Evolutionary conservation across 1,140 invertebrate genomes (phyloP).

Genomic region (Musca domestica): DNA sequence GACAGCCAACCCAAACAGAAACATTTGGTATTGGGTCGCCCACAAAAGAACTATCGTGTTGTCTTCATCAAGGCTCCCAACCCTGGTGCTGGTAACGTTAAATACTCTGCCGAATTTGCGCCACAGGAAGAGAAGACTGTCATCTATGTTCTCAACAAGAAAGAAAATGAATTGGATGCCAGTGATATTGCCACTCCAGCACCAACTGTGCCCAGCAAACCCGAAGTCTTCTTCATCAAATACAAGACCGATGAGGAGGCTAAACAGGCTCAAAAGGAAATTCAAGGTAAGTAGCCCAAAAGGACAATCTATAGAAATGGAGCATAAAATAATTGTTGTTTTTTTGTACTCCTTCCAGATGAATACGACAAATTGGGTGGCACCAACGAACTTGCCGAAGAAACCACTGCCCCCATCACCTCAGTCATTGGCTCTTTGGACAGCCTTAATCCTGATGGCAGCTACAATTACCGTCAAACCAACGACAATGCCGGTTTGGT

Average conservation of each 20-base stretch:
- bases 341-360: conserved; percentile 13
- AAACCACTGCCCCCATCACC: conserved; percentile 27
- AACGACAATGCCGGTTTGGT: conserved; percentile 16
- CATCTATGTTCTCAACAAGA: conserved; percentile 78
- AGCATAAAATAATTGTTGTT: background rate
- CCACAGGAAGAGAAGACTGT: conserved; percentile 73
- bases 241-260: conserved; percentile 64
- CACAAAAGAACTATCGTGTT: conserved; percentile 78
- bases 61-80: conserved; percentile 80
- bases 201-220: conserved; percentile 68
- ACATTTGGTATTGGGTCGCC: conserved; percentile 42
- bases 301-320: background rate
- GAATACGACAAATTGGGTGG: conserved; percentile 30
- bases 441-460: conserved; percentile 26
- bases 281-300: conserved; percentile 29
- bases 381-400: conserved; percentile 24
- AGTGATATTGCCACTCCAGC: conserved; percentile 64
- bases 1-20: conserved; percentile 17
- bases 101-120: conserved; percentile 29
- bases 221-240: conserved; percentile 70
- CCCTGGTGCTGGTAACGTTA: conserved; percentile 60
- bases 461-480: conserved; percentile 26
- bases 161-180: conserved; percentile 61
- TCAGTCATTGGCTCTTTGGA: conserved; percentile 29
- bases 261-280: conserved; percentile 29